phyloP scores from a whole-genome alignment of 2,113 vertebrate species.

The Malaclemys terrapin region DNA sequence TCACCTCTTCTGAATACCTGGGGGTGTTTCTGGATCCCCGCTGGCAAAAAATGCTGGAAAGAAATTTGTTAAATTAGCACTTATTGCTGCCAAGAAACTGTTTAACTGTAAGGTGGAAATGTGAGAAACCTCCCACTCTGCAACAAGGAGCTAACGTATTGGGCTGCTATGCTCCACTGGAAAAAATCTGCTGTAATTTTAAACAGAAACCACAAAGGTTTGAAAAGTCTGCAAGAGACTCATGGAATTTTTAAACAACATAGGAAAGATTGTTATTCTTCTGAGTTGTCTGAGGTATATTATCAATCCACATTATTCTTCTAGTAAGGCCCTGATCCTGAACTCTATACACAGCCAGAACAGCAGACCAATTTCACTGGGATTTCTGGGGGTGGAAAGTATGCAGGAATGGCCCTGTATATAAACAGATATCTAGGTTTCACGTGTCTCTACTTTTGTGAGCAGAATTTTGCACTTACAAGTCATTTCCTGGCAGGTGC shows the following conservation, averaged over 20 bases:
- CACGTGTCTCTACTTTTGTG: not conserved
- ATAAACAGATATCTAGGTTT: not conserved
- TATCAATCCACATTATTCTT: not conserved
- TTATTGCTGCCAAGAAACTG: conserved; percentile 77
- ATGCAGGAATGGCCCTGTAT: not conserved
- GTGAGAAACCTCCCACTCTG: conserved; percentile 80
- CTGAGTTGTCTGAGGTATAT: not conserved
- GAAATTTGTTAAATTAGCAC: conserved; percentile 78
- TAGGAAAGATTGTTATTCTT: conserved; percentile 11
- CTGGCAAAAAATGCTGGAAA: conserved; percentile 72
- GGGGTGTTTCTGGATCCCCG: conserved; percentile 72
- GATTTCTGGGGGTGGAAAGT: not conserved
- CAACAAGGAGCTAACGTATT: conserved; percentile 28
- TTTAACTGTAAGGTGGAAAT: conserved; percentile 79
- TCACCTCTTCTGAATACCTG: conserved; percentile 72
- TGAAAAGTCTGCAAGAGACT: conserved; percentile 43
- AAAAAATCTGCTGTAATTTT: conserved; percentile 70
- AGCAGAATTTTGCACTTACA: not conserved
- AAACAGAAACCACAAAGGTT: conserved; percentile 63
- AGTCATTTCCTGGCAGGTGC: not conserved
- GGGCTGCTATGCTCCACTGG: conserved; percentile 8
- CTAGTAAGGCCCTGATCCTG: not conserved
- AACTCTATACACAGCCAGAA: not conserved
- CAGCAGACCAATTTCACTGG: not conserved
- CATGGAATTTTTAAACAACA: conserved; percentile 35